A percentile compares a stretch with the other conserved stretches of the same genome.
These are phyloP conservation scores for Heliconius charithonia DNA, from an alignment of 2,888 invertebrate species.

Conservation along the genomic window DNA sequence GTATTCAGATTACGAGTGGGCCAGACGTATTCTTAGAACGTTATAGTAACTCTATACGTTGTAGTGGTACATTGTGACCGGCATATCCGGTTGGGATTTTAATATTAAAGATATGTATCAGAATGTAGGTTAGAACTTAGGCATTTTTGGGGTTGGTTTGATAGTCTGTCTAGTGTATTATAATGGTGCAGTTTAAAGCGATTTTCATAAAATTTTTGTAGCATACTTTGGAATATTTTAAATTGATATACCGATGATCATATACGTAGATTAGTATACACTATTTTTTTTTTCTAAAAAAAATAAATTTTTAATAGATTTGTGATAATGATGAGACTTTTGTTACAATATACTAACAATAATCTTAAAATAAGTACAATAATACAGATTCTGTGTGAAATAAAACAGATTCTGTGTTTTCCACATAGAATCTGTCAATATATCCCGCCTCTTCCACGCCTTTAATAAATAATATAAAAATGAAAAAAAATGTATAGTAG, in stretches of 20 bases:
- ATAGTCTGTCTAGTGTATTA: not conserved
- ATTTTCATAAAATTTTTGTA: not conserved
- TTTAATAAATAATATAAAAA: too few relatives aligned
- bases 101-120: slow-evolving; percentile 23
- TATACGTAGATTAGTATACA: not conserved
- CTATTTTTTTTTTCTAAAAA: too few relatives aligned
- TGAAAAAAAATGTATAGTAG: too few relatives aligned
- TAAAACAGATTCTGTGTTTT: too few relatives aligned
- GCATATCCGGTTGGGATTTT: slow-evolving; percentile 20
- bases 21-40: slow-evolving; percentile 26
- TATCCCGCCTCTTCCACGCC: too few relatives aligned
- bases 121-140: not conserved
- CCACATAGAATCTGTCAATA: too few relatives aligned
- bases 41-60: slow-evolving; percentile 14
- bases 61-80: slow-evolving; percentile 21
- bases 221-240: not conserved
- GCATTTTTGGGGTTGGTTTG: slow-evolving; percentile 13
- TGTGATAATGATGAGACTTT: too few relatives aligned
- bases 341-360: too few relatives aligned
- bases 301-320: too few relatives aligned
- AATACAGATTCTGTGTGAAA: too few relatives aligned
- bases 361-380: too few relatives aligned
- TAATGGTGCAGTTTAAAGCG: not conserved
- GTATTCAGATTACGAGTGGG: slow-evolving; percentile 29
- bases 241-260: not conserved